A percentile compares a stretch with the other conserved stretches of the same genome.
Evolutionary conservation across 2,888 invertebrate species (phyloP).

Genomic region (Tachina lurida): DNA sequence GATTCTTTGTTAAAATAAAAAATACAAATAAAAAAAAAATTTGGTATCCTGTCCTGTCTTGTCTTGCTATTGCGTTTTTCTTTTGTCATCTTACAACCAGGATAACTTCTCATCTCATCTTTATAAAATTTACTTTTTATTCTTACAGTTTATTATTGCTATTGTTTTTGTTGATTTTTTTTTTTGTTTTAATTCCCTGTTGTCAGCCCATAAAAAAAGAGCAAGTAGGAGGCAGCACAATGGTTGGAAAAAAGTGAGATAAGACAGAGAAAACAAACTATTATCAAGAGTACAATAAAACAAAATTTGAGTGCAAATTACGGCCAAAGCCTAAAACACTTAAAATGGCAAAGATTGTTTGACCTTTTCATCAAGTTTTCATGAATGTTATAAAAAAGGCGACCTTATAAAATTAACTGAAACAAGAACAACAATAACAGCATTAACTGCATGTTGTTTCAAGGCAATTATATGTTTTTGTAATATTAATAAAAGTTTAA

Average conservation of each 20-base stretch:
- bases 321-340: slow-evolving; percentile 62
- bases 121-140: neutral
- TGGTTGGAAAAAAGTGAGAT: neutral
- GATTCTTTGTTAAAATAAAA: neutral
- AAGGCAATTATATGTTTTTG: slow-evolving; percentile 6
- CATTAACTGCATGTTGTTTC: neutral
- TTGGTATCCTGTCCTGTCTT: slow-evolving; percentile 36
- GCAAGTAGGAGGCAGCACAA: neutral
- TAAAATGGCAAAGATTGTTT: slow-evolving; percentile 67
- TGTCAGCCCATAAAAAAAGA: slow-evolving; percentile 52
- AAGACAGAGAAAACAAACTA: slow-evolving; percentile 10
- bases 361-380: slow-evolving; percentile 64
- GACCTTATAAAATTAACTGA: neutral
- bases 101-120: slow-evolving; percentile 30
- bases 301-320: slow-evolving; percentile 66
- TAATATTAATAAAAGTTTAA: slow-evolving; percentile 29
- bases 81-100: slow-evolving; percentile 28
- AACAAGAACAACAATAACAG: neutral
- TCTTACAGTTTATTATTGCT: slow-evolving; percentile 39
- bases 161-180: slow-evolving; percentile 17
- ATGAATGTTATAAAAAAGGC: slow-evolving; percentile 38
- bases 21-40: slow-evolving; percentile 17
- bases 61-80: slow-evolving; percentile 51
- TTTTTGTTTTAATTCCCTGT: slow-evolving; percentile 60
- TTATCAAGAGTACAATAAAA: slow-evolving; percentile 51